Base-by-base conservation (phyloP, 2,888 invertebrate genomes). In the Mamestra brassicae region DNA sequence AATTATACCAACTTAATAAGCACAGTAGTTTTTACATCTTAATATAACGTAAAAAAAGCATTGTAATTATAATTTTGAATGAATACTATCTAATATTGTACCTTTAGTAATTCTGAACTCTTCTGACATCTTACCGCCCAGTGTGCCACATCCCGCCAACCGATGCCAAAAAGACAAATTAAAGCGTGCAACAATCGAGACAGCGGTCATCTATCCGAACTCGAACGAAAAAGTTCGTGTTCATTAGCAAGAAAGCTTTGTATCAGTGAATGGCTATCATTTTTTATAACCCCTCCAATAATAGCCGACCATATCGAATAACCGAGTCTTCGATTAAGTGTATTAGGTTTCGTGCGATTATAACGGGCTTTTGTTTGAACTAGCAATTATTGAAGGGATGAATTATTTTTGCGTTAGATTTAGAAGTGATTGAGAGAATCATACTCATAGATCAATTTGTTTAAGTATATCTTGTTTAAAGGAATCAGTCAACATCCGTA, bases 241-340 rank as follows among this genome's bases (percentile, higher is more conserved):
- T 85, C 85, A 88, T 88, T 88, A 87, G 73, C 69, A 78, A 80
- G 80, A 88, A 84, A 86, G 83, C 83, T 86, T 81, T 74, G 70
- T 78, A 81, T 72, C 71, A 84, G 86, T 83, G 87, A 88, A 87
- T 82, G 81, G 84, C 57, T 68, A 74, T 64, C n/a, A 73, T 78
- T 76, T 85, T 85, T 82, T 78, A 77, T 80, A 77, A 77, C 84
- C 82, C 72, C 62, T 63, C 72, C 65, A 76, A 65, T 77, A 86
- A 80, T 76, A 80, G 68, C 67, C 36, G 71, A 65, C 67, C 57
- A 78, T 81, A 73, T 83, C 83, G 69, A 79, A 78, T 80, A 77
- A 65, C 86, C 68, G 70, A 76, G 54, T 73, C 74, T 76, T 85
- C 68, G 78, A 78, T 85, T 78, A 65, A 70, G 62, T 79, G 69